Conservation (phyloP, 2,888 invertebrate species). For the Hyles lineata region DNA sequence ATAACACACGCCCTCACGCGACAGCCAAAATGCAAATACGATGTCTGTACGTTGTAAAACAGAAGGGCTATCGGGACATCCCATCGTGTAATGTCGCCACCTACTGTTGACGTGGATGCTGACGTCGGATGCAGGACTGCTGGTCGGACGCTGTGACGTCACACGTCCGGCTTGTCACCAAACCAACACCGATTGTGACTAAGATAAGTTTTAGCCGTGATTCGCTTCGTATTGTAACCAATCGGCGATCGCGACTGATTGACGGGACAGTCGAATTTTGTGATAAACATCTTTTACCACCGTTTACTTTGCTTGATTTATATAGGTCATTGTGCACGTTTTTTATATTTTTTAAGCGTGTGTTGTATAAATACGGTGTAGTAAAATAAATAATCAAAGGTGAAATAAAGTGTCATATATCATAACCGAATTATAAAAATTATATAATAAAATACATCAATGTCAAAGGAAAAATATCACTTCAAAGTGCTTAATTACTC, state of each 20-base stretch:
- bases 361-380: not conserved
- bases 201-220: slow-evolving; percentile 66
- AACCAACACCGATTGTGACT: slow-evolving; percentile 70
- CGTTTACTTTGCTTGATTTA: not conserved
- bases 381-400: not conserved
- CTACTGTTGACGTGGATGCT: slow-evolving; percentile 46
- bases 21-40: slow-evolving; percentile 71
- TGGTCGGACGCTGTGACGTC: slow-evolving; percentile 29
- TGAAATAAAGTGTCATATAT: too few species aligned
- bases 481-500: too few species aligned
- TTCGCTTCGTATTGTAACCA: slow-evolving; percentile 65
- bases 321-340: not conserved
- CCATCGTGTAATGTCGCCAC: slow-evolving; percentile 55
- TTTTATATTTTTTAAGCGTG: not conserved
- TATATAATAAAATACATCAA: too few species aligned
- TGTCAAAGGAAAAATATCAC: too few species aligned
- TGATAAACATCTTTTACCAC: slow-evolving; percentile 44
- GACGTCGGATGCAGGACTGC: slow-evolving; percentile 43
- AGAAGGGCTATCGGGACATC: slow-evolving; percentile 63
- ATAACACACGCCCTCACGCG: slow-evolving; percentile 56
- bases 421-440: too few species aligned
- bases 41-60: slow-evolving; percentile 66
- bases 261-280: slow-evolving; percentile 63
- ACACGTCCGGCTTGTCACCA: slow-evolving; percentile 36
- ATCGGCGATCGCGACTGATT: slow-evolving; percentile 48